Base-by-base conservation (phyloP, 2,797 vertebrate genomes). In the Gallinago stenura region DNA sequence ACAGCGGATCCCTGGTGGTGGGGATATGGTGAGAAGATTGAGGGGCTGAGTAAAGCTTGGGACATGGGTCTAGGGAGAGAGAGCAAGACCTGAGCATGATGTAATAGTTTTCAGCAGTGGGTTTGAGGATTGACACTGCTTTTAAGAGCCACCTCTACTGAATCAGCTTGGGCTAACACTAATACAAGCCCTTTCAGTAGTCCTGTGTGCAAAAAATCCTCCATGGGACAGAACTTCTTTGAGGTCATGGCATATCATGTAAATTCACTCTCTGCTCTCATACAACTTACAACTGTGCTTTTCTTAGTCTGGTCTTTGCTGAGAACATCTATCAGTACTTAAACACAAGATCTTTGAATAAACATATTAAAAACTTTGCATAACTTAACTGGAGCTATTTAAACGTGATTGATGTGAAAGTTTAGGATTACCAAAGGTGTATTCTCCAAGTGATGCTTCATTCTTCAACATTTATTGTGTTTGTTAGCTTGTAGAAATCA, bases 1-100 rank as follows among this genome's bases (percentile, higher is more conserved):
- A 57, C 17, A 35, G 41, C 0, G 2, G 31, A 77, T 6, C 7
- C 15, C 11, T 58, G 30, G 25, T 35, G 45, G 5, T 16, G 7
- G 25, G 10, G 19, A 4, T 15, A 8, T 43, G 20, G 15, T 56
- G 19, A 66, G 18, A 62, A 65, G 35, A 45, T 1, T 2, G 15
- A 60, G 21, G 2, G 7, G 7, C 10, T 66, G 15, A 6, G 7
- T 58, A 8, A 70, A 62, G 26, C 3, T 15, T n/a, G 18, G 20
- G n/a, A 5, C 5, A 28, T 3, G 2, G 17, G 22, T 83, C 13
- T 30, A 24, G 17, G 35, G 30, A 33, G 39, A 65, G 17, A 58
- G n/a, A 39, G 26, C 28, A 73, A 78, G 13, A 86, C 9, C 39
- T 66, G 60, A 93, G 10, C 15, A 33, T 65, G 20, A 28, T 35